Conservation (phyloP, 1,140 invertebrate genomes). For the Oscheius sp. region DNA sequence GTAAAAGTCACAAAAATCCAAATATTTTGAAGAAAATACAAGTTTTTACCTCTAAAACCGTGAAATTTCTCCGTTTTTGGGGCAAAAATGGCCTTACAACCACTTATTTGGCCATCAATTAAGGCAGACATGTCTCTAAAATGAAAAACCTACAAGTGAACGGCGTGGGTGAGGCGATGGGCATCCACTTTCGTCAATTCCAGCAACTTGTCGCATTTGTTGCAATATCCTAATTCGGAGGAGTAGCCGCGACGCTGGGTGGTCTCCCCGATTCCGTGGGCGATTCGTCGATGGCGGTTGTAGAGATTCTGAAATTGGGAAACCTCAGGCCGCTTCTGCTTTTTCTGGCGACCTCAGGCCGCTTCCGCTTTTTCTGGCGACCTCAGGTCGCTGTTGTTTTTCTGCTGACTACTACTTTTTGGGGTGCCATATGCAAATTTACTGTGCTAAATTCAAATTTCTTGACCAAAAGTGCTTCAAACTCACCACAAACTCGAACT, state of each 20-base stretch:
- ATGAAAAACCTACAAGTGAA: not conserved
- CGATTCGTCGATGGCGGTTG: slow-evolving; percentile 4
- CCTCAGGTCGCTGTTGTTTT: too few relatives aligned
- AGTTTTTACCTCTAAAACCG: too few relatives aligned
- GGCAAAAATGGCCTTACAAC: not conserved
- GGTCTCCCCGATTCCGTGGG: not conserved
- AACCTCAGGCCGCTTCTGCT: not conserved
- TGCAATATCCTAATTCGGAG: not conserved
- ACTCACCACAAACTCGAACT: slow-evolving; percentile 14
- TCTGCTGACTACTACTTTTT: too few relatives aligned
- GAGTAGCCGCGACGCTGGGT: not conserved
- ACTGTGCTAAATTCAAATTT: not conserved
- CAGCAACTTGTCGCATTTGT: not conserved
- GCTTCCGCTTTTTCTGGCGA: too few relatives aligned
- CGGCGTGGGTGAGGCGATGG: not conserved
- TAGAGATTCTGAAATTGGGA: slow-evolving; percentile 1
- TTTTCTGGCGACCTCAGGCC: not conserved
- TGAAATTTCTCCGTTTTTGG: too few relatives aligned
- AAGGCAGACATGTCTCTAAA: too few relatives aligned
- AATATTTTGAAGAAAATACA: too few relatives aligned
- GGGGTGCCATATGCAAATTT: too few relatives aligned
- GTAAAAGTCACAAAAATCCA: too few relatives aligned
- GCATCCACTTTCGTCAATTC: not conserved
- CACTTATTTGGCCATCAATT: too few relatives aligned
- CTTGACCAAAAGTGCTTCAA: not conserved